phyloP scores from a whole-genome alignment of 2,797 vertebrate genomes.

The Sternotherus odoratus region DNA sequence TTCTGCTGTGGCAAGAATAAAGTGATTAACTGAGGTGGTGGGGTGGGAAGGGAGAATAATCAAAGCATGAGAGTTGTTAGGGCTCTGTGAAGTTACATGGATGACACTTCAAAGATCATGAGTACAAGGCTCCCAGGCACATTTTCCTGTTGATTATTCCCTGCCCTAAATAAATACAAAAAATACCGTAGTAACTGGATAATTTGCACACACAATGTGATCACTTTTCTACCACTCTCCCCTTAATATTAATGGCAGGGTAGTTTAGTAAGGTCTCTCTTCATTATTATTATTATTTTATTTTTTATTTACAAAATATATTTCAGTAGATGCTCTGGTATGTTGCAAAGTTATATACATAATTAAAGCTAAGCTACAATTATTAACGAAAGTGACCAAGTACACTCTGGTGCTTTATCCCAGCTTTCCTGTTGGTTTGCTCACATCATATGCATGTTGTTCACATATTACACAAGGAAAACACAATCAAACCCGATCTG shows the following conservation, averaged over 20 bases:
- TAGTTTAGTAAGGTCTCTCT: background rate
- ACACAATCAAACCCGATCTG: background rate
- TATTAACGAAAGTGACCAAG: background rate
- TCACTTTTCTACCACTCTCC: background rate
- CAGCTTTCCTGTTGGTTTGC: background rate
- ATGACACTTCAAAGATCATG: slow-evolving; percentile 31
- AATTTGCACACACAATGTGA: fast-evolving
- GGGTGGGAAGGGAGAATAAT: fast-evolving
- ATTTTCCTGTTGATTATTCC: background rate
- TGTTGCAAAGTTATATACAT: background rate
- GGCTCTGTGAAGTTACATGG: slow-evolving; percentile 7
- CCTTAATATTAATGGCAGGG: background rate
- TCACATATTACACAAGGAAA: background rate
- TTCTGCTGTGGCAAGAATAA: slow-evolving; percentile 52
- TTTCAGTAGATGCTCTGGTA: background rate
- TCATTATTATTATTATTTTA: background rate
- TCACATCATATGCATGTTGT: fast-evolving
- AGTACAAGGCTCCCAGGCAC: fast-evolving
- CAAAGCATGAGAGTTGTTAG: fast-evolving
- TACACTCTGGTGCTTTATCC: background rate
- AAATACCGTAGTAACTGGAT: slow-evolving; percentile 24
- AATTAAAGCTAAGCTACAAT: fast-evolving
- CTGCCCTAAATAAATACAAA: background rate
- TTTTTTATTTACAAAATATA: background rate
- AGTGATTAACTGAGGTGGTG: background rate